Evolutionary conservation across 2,113 vertebrate species (phyloP).

Genomic region (Ursus arctos): DNA sequence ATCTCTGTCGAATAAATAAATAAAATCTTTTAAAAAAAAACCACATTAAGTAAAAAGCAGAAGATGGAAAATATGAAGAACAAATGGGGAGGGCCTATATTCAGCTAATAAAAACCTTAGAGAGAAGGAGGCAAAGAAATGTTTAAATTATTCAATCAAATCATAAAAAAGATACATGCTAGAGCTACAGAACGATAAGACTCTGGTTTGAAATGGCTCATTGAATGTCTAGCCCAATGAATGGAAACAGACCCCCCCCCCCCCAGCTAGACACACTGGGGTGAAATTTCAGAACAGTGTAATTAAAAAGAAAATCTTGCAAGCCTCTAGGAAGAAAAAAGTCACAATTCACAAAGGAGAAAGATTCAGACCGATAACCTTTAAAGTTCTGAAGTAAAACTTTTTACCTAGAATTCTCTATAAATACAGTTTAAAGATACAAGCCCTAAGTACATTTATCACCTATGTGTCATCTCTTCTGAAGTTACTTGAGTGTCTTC

Average conservation of each 20-base stretch:
- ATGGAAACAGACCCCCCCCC: not conserved
- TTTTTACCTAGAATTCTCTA: not conserved
- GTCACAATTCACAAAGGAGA: not conserved
- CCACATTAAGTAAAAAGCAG: not conserved
- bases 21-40: no score
- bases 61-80: not conserved
- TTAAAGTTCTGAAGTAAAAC: not conserved
- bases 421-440: not conserved
- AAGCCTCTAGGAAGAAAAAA: not conserved
- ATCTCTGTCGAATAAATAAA: no score
- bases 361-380: not conserved
- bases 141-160: not conserved
- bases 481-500: not conserved
- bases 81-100: not conserved
- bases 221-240: not conserved
- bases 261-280: no score
- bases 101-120: not conserved
- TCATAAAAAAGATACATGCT: not conserved
- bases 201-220: not conserved
- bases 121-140: not conserved
- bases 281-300: not conserved
- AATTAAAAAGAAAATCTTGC: not conserved
- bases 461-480: not conserved
- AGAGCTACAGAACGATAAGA: not conserved
- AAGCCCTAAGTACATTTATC: accelerated